These are phyloP conservation scores for Oryctes rhinoceros DNA, from an alignment of 1,140 invertebrate species.

Conservation along the genomic window DNA sequence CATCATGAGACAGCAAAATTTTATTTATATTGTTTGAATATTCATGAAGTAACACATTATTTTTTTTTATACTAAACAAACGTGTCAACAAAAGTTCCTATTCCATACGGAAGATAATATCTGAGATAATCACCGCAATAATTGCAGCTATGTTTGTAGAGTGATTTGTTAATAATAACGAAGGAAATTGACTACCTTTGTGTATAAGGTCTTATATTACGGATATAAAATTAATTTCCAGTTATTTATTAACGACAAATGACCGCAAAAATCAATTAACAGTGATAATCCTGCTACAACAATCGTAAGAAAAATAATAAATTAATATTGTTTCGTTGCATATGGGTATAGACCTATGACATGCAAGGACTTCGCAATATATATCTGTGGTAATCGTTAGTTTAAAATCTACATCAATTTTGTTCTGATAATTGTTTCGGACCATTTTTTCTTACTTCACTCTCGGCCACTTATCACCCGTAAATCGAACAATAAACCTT, in stretches of 20 bases:
- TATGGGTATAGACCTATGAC: background rate
- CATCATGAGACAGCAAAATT: too few relatives aligned
- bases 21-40: too few relatives aligned
- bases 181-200: too few relatives aligned
- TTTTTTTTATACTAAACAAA: too few relatives aligned
- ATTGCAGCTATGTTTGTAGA: too few relatives aligned
- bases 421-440: conserved; percentile 10
- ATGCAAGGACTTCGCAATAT: conserved; percentile 25
- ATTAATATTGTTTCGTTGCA: conserved; percentile 10
- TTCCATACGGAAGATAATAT: too few relatives aligned
- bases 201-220: background rate
- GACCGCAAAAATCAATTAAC: conserved; percentile 3
- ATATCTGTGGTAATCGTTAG: background rate
- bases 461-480: background rate
- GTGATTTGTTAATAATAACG: too few relatives aligned
- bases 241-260: background rate
- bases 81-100: too few relatives aligned
- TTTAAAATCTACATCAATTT: conserved; percentile 1
- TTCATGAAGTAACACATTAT: too few relatives aligned
- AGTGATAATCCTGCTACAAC: background rate
- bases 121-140: too few relatives aligned
- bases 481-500: conserved; percentile 24
- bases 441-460: background rate
- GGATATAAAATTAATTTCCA: background rate
- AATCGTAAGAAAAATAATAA: background rate